Percentiles rank a stretch among this genome's conserved stretches.
phyloP scores from a whole-genome alignment of 2,113 vertebrate genomes.

The Laterallus jamaicensis region DNA sequence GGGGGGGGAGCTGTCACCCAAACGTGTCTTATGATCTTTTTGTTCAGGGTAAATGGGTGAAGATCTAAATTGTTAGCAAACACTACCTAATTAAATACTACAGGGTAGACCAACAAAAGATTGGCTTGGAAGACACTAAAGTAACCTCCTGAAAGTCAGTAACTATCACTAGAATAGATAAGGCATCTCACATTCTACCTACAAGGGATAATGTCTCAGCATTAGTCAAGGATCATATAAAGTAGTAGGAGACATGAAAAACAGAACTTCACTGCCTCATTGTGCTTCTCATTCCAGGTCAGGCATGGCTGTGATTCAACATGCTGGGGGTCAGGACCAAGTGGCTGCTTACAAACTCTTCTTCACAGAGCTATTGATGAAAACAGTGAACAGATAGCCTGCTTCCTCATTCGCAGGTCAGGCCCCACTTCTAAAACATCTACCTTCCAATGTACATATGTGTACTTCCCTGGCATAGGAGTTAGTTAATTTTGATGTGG shows the following conservation, averaged over 20 bases:
- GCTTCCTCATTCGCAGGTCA: slow-evolving; percentile 97
- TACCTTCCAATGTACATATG: neutral
- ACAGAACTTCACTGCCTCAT: neutral
- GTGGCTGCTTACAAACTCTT: slow-evolving; percentile 92
- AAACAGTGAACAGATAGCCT: slow-evolving; percentile 89
- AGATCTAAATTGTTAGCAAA: neutral
- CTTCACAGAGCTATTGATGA: slow-evolving; percentile 95
- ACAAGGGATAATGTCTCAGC: neutral
- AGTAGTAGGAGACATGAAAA: neutral
- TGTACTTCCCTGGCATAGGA: neutral
- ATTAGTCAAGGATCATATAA: neutral
- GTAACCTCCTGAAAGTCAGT: neutral
- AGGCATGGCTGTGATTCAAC: slow-evolving; percentile 96
- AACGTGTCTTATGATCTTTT: neutral
- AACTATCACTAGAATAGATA: neutral
- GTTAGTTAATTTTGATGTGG: neutral
- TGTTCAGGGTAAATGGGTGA: neutral
- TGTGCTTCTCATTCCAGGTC: slow-evolving; percentile 78
- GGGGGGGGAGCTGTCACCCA: neutral
- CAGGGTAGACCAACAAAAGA: neutral
- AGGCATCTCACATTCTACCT: neutral
- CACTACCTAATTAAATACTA: neutral
- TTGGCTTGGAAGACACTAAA: neutral
- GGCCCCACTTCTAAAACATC: neutral
- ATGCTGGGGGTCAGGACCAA: slow-evolving; percentile 89